Evolutionary conservation across 2,113 vertebrate species (phyloP), one percentile per base, ranked within the genome.

Genomic region (Osmerus eperlanus): DNA sequence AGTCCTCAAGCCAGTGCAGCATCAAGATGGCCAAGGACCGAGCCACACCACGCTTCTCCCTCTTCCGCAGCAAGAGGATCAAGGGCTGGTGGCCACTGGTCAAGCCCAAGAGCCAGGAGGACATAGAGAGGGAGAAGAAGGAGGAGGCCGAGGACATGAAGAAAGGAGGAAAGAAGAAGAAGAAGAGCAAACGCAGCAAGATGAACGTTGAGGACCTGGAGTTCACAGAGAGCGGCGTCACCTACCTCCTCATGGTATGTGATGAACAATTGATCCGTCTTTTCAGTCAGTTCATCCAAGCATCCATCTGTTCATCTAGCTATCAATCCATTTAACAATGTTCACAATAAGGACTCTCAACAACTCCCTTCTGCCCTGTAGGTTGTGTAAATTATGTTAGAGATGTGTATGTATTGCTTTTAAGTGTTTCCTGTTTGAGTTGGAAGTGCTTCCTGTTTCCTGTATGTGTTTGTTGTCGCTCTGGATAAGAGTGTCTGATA

Each of bases 1-100:
- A 94, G 86, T 86, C 84, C 0, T 84, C 94, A 0, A 84, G 85
- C 29, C 94, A 92, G 0, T 98, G 97, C 79, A 93, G 92, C 0
- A 82, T 96, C 65, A 86, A 84, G 61, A 93, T 98, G 94, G 94
- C 94, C 51, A 91, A 88, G 7, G 92, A 95, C 2, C 89, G 91
- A 0, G 94, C 94, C 0, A 66, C 84, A 0, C 95, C 95, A 0
- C 92, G 94, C 53, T 93, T 95, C 83, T 96, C 94, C 28, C 93
- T 99, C 83, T 97, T 98, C 54, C 89, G 90, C 41, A 94, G 93
- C 71, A 94, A 95, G 76, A 93, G 95, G 65, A 90, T 96, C 92
- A 92, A 91, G 59, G 95, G 95, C 71, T 99, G 96, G 96, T 98
- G 96, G 97, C 97, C 95, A 0, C 89, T 98, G 56, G 90, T 93